Evolutionary conservation across 2,797 vertebrate genomes (phyloP), one percentile per base, ranked within the genome.

Genomic region (Spinus olivaceus): DNA sequence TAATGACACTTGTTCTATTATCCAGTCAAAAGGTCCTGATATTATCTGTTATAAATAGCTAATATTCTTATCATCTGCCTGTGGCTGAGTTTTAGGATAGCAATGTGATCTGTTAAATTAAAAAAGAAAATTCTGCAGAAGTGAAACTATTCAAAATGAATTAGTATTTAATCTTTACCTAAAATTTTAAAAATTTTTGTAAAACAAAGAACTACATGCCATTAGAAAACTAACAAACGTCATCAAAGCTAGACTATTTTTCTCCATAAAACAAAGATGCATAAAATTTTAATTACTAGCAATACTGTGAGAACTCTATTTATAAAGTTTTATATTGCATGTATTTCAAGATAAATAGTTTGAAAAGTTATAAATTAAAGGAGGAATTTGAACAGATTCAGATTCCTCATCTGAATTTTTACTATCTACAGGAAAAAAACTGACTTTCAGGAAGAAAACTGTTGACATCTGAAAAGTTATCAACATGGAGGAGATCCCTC

Each of bases 301-400:
- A 60, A 41, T 60, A 64, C 14, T 14, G 22, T 53, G 41, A 92
- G 67, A 93, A 77, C 19, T 61, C 86, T 50, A 42, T 65, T 64
- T 19, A 67, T 27, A 12, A 81, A 61, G 14, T 82, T 92, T 80
- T 71, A 44, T 63, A 78, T 25, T 8, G 6, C 42, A 67, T 78
- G 51, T 57, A 56, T 51, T 89, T 91, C 21, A 61, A 90, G 61
- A 69, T 85, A 82, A 4, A 2, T 61, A 49, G 77, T 85, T 30
- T 82, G 37, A 91, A 92, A 72, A 2, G 4, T 46, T 39, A 50
- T 71, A 87, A 93, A 85, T 83, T 92, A 90, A 90, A 91, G 69
- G 46, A 74, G 60, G 50, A 69, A 91, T 83, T 63, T 96, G 51
- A 95, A 94, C 27, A 88, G 80, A 78, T 51, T 81, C 33, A 67